A percentile compares a stretch with the other conserved stretches of the same genome.
These are phyloP conservation scores for Sebastes oblongus DNA, from an alignment of 2,797 vertebrate species.

Conservation along the genomic window DNA sequence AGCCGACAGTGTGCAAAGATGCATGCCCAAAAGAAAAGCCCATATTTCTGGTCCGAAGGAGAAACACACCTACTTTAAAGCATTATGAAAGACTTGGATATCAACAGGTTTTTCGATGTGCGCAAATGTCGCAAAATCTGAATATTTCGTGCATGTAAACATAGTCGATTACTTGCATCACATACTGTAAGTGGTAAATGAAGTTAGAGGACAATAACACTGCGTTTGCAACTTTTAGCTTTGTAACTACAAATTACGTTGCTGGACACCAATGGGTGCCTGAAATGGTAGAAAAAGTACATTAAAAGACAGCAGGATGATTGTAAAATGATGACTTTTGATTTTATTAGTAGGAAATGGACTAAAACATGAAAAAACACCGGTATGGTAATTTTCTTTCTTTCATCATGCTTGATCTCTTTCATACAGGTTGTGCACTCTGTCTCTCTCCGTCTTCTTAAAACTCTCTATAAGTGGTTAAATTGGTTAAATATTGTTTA, in stretches of 20 bases:
- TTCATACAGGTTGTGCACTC: neutral
- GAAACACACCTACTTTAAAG: no score
- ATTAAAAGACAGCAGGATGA: neutral
- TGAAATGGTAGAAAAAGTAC: neutral
- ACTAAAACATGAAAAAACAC: neutral
- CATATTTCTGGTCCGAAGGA: no score
- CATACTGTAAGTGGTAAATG: neutral
- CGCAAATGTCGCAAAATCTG: no score
- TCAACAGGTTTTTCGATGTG: no score
- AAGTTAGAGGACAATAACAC: neutral
- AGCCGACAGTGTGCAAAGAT: no score
- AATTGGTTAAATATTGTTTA: neutral
- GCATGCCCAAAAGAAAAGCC: no score
- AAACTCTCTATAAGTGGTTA: neutral
- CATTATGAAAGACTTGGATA: no score
- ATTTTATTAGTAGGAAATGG: neutral
- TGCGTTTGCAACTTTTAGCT: neutral
- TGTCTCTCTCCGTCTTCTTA: neutral
- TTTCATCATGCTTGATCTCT: neutral
- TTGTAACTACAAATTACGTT: neutral
- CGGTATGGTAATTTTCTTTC: neutral
- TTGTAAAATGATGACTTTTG: neutral
- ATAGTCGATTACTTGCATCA: neutral
- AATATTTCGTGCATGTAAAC: no score
- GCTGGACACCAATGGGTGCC: neutral